Evolutionary conservation across 1,140 invertebrate species (phyloP).

Genomic region (Drosophila sp.): DNA sequence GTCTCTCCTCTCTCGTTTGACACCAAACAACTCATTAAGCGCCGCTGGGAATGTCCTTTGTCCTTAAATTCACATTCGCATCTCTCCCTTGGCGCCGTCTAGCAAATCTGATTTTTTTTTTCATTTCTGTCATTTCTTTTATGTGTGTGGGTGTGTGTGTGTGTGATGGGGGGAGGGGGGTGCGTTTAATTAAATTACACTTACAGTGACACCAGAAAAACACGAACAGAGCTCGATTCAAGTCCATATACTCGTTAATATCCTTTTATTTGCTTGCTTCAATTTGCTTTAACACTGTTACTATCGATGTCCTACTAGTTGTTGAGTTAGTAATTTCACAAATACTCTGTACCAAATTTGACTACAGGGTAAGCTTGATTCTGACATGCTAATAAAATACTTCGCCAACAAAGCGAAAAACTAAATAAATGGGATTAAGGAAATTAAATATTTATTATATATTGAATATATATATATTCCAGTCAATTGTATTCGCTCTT

Average conservation of each 20-base stretch:
- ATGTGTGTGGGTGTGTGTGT: conserved; percentile 23
- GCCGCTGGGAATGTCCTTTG: conserved; percentile 31
- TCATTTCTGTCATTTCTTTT: conserved; percentile 1
- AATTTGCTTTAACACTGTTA: too few relatives aligned
- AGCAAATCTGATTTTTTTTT: conserved; percentile 26
- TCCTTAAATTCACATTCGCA: conserved; percentile 11
- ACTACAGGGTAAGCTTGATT: too few relatives aligned
- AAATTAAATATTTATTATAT: too few relatives aligned
- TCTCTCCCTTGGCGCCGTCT: conserved; percentile 46
- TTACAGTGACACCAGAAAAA: conserved; percentile 10
- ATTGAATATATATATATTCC: too few relatives aligned
- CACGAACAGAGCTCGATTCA: neutral
- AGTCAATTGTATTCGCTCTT: too few relatives aligned
- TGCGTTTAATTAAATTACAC: conserved; percentile 57
- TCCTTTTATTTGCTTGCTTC: conserved; percentile 10
- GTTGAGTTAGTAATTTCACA: too few relatives aligned
- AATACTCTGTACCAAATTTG: too few relatives aligned
- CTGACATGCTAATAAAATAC: too few relatives aligned
- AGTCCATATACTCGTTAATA: conserved; percentile 8
- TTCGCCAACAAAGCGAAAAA: too few relatives aligned
- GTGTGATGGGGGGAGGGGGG: too few relatives aligned
- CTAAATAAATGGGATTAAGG: too few relatives aligned
- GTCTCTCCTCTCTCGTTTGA: neutral
- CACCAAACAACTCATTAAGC: conserved; percentile 50
- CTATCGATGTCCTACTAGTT: too few relatives aligned